These are phyloP conservation scores for Mirza zaza DNA, from an alignment of 2,113 vertebrate species.

Conservation along the genomic window DNA sequence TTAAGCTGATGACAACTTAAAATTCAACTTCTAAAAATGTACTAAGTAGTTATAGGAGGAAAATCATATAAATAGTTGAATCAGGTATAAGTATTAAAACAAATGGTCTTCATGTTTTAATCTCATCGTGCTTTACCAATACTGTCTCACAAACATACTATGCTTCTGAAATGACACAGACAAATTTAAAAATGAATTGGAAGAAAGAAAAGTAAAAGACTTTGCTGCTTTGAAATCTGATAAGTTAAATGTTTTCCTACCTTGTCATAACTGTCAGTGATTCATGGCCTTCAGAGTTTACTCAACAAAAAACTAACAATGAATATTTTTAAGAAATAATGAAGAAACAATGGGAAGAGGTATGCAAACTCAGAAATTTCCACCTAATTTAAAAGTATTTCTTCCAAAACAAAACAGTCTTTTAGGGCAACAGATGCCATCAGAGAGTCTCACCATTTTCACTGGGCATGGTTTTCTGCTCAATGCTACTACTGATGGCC, in stretches of 20 bases:
- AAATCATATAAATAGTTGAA: constrained; percentile 17
- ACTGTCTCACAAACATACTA: background rate
- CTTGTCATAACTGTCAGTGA: background rate
- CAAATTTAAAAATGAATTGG: constrained; percentile 1
- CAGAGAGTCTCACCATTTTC: background rate
- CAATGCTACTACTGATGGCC: no score
- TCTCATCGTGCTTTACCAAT: background rate
- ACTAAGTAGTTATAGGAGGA: background rate
- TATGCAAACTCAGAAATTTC: background rate
- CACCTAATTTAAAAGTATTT: background rate
- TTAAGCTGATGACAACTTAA: background rate
- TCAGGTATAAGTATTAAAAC: background rate
- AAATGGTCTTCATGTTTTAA: constrained; percentile 17
- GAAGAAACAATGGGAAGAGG: background rate
- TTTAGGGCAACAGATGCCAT: background rate
- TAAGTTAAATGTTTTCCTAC: background rate
- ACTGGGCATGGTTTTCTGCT: background rate
- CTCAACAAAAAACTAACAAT: background rate
- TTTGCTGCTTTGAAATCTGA: constrained; percentile 4
- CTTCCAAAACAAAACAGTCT: background rate
- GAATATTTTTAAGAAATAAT: background rate
- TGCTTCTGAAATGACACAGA: background rate
- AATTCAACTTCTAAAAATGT: background rate
- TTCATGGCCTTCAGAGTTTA: background rate
- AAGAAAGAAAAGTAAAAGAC: background rate